Evolutionary conservation across 2,113 vertebrate species (phyloP).

Genomic region (Megaceryle torquata): DNA sequence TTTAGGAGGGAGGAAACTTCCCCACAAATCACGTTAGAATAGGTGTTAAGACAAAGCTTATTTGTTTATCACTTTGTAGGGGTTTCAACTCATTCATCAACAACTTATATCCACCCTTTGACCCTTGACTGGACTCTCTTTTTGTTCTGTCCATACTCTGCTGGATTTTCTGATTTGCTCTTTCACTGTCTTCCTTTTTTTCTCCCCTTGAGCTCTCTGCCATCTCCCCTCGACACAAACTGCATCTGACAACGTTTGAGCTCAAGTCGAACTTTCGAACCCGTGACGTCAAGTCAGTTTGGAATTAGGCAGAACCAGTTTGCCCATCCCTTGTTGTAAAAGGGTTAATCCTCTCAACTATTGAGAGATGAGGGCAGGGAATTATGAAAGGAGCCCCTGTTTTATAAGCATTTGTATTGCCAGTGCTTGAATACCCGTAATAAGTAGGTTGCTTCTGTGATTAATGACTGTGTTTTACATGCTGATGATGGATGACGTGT

Average conservation of each 20-base stretch:
- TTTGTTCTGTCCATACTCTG: not conserved
- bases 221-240: not conserved
- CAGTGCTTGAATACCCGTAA: conserved; percentile 40
- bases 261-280: conserved; percentile 62
- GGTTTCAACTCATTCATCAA: not conserved
- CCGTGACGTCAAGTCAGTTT: conserved; percentile 5
- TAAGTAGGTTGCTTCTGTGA: conserved; percentile 50
- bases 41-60: not conserved
- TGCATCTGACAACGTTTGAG: not conserved
- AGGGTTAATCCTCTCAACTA: conserved; percentile 61
- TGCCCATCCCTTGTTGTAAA: conserved; percentile 50
- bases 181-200: not conserved
- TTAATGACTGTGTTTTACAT: conserved; percentile 6
- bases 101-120: not conserved
- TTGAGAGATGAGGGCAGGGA: conserved; percentile 41
- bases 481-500: not conserved
- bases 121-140: not conserved
- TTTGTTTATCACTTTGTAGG: not conserved
- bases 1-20: not conserved
- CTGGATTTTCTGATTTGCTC: not conserved
- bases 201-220: not conserved
- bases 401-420: conserved; percentile 39
- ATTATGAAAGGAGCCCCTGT: conserved; percentile 32
- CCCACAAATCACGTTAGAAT: not conserved
- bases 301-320: conserved; percentile 67